Evolutionary conservation across 2,888 invertebrate genomes (phyloP).

Genomic region (Uropetala carovei): DNA sequence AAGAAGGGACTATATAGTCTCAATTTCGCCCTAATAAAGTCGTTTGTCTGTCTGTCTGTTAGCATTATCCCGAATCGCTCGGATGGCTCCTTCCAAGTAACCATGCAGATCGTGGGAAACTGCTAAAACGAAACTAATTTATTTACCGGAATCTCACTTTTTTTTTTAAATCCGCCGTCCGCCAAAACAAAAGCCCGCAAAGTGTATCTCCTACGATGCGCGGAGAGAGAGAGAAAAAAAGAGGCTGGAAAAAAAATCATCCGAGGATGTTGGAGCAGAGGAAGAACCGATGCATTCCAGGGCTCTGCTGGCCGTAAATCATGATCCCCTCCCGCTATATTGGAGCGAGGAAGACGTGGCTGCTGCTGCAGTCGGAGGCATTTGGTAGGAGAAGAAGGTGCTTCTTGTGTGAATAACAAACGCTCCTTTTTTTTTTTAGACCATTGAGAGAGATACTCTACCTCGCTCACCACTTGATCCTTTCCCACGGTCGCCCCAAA

Average conservation of each 20-base stretch:
- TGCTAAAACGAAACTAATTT: background rate
- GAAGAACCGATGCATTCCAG: conserved; percentile 13
- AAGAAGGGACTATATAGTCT: too few species aligned
- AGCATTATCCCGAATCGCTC: too few species aligned
- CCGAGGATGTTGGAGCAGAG: background rate
- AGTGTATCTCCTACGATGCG: background rate
- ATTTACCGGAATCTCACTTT: conserved; percentile 5
- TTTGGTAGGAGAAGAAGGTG: background rate
- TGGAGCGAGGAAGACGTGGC: background rate
- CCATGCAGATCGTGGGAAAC: conserved; percentile 19
- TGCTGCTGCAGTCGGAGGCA: background rate
- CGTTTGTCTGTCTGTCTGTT: too few species aligned
- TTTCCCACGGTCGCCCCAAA: conserved; percentile 55
- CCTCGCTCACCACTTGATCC: conserved; percentile 35
- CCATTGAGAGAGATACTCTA: conserved; percentile 14
- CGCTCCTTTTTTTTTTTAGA: background rate
- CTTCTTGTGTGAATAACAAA: conserved; percentile 8
- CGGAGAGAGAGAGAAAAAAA: background rate
- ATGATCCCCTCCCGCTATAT: conserved; percentile 8
- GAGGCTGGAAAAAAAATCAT: conserved; percentile 23
- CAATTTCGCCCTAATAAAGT: too few species aligned
- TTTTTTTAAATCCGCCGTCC: background rate
- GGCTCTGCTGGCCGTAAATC: conserved; percentile 3
- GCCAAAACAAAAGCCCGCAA: background rate
- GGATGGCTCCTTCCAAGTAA: too few species aligned